These are phyloP conservation scores for Hydrotaea diabolus DNA, from an alignment of 2,888 invertebrate genomes.

Conservation along the genomic window DNA sequence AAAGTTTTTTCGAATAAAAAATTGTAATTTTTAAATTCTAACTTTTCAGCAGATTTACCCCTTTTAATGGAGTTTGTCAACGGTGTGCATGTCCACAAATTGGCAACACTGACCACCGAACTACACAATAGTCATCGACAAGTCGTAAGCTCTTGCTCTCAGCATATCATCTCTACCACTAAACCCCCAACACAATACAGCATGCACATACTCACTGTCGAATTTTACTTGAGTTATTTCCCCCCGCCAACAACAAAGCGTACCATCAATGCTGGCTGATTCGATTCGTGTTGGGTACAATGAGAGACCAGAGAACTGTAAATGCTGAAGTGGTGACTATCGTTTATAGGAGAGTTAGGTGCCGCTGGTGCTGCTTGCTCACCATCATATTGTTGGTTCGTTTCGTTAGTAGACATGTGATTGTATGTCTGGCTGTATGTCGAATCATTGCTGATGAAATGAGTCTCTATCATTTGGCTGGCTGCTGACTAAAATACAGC, in stretches of 20 bases:
- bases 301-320: too few relatives aligned
- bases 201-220: neutral
- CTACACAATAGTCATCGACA: constrained; percentile 22
- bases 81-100: too few relatives aligned
- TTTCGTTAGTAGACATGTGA: neutral
- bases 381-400: constrained; percentile 34
- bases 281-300: too few relatives aligned
- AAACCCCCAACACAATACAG: constrained; percentile 9
- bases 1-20: too few relatives aligned
- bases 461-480: constrained; percentile 46
- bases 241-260: neutral
- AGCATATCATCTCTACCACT: neutral
- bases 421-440: neutral
- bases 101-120: too few relatives aligned
- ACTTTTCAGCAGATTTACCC: too few relatives aligned
- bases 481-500: neutral
- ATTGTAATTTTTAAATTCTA: too few relatives aligned
- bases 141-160: neutral
- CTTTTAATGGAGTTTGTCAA: too few relatives aligned
- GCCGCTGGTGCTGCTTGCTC: neutral
- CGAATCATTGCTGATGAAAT: constrained; percentile 57
- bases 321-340: too few relatives aligned
- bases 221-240: neutral
- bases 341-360: neutral
- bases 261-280: neutral